Conservation (phyloP, 2,888 invertebrate genomes). For the Diarsia rubi region DNA sequence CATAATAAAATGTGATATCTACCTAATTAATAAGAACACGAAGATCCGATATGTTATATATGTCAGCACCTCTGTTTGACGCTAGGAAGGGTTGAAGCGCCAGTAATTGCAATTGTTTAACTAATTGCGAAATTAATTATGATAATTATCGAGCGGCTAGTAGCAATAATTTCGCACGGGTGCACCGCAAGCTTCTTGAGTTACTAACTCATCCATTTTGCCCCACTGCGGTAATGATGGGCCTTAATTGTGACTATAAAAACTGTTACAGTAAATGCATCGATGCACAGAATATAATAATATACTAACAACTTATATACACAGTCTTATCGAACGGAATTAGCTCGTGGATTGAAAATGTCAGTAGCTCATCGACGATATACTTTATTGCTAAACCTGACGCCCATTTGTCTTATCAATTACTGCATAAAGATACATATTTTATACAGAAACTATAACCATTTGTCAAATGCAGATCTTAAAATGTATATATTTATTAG, state of each 20-base stretch:
- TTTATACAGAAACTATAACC: conserved; percentile 29
- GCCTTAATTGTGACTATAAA: conserved; percentile 65
- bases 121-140: conserved; percentile 68
- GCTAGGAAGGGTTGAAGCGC: conserved; percentile 40
- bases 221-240: conserved; percentile 59
- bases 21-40: conserved; percentile 42
- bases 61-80: conserved; percentile 57
- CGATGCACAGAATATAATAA: conserved; percentile 55
- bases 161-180: conserved; percentile 63
- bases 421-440: conserved; percentile 25
- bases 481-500: conserved; percentile 37
- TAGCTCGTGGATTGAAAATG: conserved; percentile 42
- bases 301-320: conserved; percentile 33
- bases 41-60: conserved; percentile 35
- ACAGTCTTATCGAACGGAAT: conserved; percentile 48
- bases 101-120: conserved; percentile 61
- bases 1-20: conserved; percentile 10
- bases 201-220: conserved; percentile 65
- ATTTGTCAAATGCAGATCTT: conserved; percentile 44
- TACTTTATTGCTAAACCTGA: conserved; percentile 34
- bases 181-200: conserved; percentile 63
- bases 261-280: conserved; percentile 63
- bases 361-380: conserved; percentile 35
- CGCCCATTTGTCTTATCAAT: conserved; percentile 41
- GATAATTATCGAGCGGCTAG: conserved; percentile 62